phyloP scores from a whole-genome alignment of 2,888 invertebrate species.

The Tetragonula carbonaria region DNA sequence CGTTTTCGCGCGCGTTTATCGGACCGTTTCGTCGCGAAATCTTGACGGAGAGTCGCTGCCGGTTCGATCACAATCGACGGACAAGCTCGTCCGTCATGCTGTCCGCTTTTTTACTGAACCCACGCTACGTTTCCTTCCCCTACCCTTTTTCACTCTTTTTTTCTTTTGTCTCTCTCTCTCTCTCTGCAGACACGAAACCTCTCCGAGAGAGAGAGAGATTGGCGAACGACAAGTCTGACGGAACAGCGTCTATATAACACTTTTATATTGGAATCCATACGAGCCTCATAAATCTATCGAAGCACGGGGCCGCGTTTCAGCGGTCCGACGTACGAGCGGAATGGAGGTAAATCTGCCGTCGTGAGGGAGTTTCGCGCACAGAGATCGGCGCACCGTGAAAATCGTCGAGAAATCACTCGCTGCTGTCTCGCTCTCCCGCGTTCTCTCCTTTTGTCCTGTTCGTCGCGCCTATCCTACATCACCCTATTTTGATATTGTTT shows the following conservation, averaged over 20 bases:
- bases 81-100: slow-evolving; percentile 74
- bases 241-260: slow-evolving; percentile 69
- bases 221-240: slow-evolving; percentile 44
- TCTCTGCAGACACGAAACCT: slow-evolving; percentile 2
- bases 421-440: slow-evolving; percentile 32
- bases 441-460: neutral
- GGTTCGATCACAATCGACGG: slow-evolving; percentile 71
- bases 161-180: slow-evolving; percentile 10
- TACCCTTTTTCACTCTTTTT: slow-evolving; percentile 31
- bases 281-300: slow-evolving; percentile 78
- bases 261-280: slow-evolving; percentile 77
- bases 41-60: slow-evolving; percentile 36
- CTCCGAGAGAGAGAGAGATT: neutral
- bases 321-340: slow-evolving; percentile 47
- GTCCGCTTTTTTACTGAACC: slow-evolving; percentile 67
- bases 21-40: slow-evolving; percentile 25
- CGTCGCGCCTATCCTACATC: slow-evolving; percentile 1
- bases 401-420: slow-evolving; percentile 63
- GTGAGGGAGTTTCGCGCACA: slow-evolving; percentile 35
- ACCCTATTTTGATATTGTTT: slow-evolving; percentile 48
- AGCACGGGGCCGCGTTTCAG: slow-evolving; percentile 37
- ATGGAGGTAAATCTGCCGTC: slow-evolving; percentile 58
- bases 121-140: slow-evolving; percentile 46
- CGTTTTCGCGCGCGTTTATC: no score
- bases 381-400: slow-evolving; percentile 61